Evolutionary conservation across 2,113 vertebrate genomes (phyloP), one percentile per base, ranked within the genome.

Genomic region (Corydoras sp.): DNA sequence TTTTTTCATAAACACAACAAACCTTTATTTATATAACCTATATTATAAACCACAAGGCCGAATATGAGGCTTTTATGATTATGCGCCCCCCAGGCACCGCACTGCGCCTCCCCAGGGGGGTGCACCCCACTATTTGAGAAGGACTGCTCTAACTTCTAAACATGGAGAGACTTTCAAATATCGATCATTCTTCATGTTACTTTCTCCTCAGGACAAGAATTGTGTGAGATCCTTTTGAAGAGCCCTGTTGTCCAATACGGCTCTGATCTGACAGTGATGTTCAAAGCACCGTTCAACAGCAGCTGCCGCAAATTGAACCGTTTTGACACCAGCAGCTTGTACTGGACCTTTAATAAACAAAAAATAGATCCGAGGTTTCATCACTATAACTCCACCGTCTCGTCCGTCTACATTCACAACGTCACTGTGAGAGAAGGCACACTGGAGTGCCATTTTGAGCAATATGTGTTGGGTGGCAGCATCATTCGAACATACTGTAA

Each of bases 291-390:
- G 0, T 11, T 32, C 1, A 35, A 24, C 35, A 49, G 64, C n/a
- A 4, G 5, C 29, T 71, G 74, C 62, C 55, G 13, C 3, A 62
- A 54, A 3, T 55, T 29, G 14, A 49, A 2, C 2, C 2, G 1
- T 3, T 62, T 72, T 61, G 5, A 29, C 50, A n/a, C n/a, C 5
- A 72, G 59, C 29, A 51, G 48, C n/a, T 35, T 72, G 13, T 68
- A 50, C 32, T 72, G 75, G 75, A 76, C 58, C 5, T 54, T 76
- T 3, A 68, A 76, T 61, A 53, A 51, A 11, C 18, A 9, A 3
- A 72, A 12, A 54, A 68, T 76, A 18, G 56, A 69, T 1, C 3
- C 68, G 14, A 15, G 1, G 3, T 58, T 49, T 62, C 67, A 76
- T 62, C 3, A 31, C 13, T 66, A 12, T 51, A 76, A 66, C 35